A percentile compares a stretch with the other conserved stretches of the same genome.
phyloP scores from a whole-genome alignment of 2,888 invertebrate species.

The Dryobota labecula region DNA sequence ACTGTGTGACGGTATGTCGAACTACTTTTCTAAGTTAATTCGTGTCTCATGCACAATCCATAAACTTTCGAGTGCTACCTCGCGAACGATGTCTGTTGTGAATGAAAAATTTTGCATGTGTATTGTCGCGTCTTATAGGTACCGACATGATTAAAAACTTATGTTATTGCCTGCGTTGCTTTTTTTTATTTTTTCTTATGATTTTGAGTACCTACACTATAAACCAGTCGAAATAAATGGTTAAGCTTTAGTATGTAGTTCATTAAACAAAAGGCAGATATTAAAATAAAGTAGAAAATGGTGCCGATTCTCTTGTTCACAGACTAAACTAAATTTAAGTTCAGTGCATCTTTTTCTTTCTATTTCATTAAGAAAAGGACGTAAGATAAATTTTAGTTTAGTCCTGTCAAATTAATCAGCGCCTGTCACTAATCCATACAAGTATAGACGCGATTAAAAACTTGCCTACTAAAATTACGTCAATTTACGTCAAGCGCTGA shows the following conservation, averaged over 20 bases:
- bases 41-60: conserved; percentile 85
- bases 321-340: no score
- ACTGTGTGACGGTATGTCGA: conserved; percentile 79
- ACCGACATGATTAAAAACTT: conserved; percentile 7
- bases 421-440: no score
- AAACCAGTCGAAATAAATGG: not conserved
- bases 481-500: no score
- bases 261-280: not conserved
- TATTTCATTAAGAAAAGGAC: no score
- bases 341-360: no score
- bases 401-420: no score
- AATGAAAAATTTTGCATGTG: conserved; percentile 72
- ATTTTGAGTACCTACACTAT: not conserved
- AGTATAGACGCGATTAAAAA: no score
- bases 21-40: conserved; percentile 88
- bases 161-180: not conserved
- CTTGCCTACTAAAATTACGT: no score
- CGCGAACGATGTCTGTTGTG: conserved; percentile 69
- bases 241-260: not conserved
- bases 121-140: conserved; percentile 23
- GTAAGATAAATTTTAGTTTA: no score
- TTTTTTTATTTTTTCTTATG: not conserved
- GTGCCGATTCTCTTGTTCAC: no score
- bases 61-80: conserved; percentile 81
- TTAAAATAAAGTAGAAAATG: not conserved